Evolutionary conservation across 2,797 vertebrate genomes (phyloP), one percentile per base, ranked within the genome.

Genomic region (Oreochromis mossambicus): DNA sequence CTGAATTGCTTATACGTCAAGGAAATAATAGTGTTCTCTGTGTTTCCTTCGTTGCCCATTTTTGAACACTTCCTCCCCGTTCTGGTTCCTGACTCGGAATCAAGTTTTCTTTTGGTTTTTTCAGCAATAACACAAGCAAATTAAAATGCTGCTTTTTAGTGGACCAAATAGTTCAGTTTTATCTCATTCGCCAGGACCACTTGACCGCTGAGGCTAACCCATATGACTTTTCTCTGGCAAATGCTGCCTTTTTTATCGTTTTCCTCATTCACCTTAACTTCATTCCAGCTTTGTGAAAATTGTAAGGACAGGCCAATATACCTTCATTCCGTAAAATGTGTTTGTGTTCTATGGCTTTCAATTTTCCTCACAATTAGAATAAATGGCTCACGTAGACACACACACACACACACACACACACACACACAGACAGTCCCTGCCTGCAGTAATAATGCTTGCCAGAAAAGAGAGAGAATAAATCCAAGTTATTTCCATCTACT

Each of bases 401-500:
- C 41, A 17, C 36, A 15, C 51, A 29, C 32, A 12, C 36, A 14
- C 73, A 80, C 73, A 14, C 36, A 15, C 41, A 48, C 58, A 81
- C 61, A 14, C 29, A 19, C 43, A 56, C 36, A 13, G 41, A 50
- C n/a, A 17, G 9, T 26, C 50, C 19, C 80, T 79, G 61, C 48
- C 78, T 83, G 83, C 52, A 73, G 68, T 89, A 81, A 82, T 86
- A 58, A 85, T 51, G 63, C 26, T 83, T 79, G 80, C 58, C 81
- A 84, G 85, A 84, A 88, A 43, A 55, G 75, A 66, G 63, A 76
- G 68, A 58, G 54, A 90, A 88, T 90, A 79, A 88, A 87, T 89
- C 79, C 76, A 46, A 75, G 85, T 87, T 88, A 88, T 89, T 92
- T 91, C 86, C 70, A 89, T 88, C 86, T 55, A 73, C 77, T 80